Evolutionary conservation across 2,113 vertebrate species (phyloP), one percentile per base, ranked within the genome.

Genomic region (Albula goreensis): DNA sequence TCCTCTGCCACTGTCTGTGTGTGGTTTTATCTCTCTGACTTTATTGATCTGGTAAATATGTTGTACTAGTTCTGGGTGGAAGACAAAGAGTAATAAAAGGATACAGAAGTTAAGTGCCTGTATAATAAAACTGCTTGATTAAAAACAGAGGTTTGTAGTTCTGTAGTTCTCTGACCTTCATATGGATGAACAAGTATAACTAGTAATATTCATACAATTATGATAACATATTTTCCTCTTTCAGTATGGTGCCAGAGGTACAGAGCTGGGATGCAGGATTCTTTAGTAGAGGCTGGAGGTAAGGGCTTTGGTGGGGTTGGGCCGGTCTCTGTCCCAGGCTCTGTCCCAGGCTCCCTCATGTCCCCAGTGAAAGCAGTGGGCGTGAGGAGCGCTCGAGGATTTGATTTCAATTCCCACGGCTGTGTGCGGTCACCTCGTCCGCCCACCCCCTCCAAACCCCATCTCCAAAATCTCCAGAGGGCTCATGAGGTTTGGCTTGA

Each of bases 401-500:
- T 41, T 41, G 31, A 41, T 41, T 41, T 41, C 31, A 12, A 56
- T 56, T 56, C 53, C 12, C 53, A 56, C 2, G 53, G 63, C 49
- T 13, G 78, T 10, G 41, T 12, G 49, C 6, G 78, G 78, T 49
- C 78, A 50, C 78, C 17, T 50, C 49, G 50, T 81, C 80, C 80
- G 17, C 80, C 41, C 50, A 51, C 13, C 49, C 80, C 50, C 17
- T 52, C 41, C 48, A 15, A 77, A 17, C 25, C 25, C 78, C 19
- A 22, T 5, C 80, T 52, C 50, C 51, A n/a, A 5, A 50, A 22
- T 5, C 22, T 81, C 22, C 17, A 50, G 50, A 11, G 22, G 19
- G 51, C 80, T 53, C 19, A 81, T 81, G 80, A 81, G 80, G 80
- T 81, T 52, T 81, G 80, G 80, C 53, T 52, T 81, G 80, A 50